Conservation (phyloP, 2,113 vertebrate species). For the Sitta europaea region DNA sequence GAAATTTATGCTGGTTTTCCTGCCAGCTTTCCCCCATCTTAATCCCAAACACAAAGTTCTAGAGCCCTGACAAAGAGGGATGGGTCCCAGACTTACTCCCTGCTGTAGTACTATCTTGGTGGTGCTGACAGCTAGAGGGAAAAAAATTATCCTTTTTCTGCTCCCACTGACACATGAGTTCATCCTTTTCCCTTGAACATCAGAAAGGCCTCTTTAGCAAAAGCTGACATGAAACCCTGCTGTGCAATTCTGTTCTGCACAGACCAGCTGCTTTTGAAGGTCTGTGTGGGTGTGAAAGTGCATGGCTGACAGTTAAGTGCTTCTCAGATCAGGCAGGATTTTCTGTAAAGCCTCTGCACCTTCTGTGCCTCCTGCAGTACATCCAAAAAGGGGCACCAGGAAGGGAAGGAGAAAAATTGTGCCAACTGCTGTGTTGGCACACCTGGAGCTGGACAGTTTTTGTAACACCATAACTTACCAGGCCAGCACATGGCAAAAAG, state of each 20-base stretch:
- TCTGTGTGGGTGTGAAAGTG: not conserved
- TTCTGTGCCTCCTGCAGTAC: not conserved
- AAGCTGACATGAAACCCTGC: not conserved
- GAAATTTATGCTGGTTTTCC: not conserved
- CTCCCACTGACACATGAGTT: not conserved
- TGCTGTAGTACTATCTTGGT: rapidly evolving
- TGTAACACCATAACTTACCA: not conserved
- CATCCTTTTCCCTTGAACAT: not conserved
- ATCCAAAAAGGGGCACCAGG: not conserved
- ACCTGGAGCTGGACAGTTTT: too few relatives aligned
- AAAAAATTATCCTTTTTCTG: not conserved
- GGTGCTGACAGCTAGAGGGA: not conserved
- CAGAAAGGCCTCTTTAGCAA: not conserved
- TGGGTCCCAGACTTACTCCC: not conserved
- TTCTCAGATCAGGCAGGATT: not conserved
- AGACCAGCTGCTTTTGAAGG: not conserved
- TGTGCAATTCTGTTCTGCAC: not conserved
- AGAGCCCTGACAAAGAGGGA: not conserved
- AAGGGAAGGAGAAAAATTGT: not conserved
- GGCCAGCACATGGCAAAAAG: not conserved
- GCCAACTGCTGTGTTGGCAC: not conserved
- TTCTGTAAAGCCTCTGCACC: not conserved
- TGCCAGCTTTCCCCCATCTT: not conserved
- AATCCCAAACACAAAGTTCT: not conserved
- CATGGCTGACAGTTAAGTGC: rapidly evolving